phyloP scores from a whole-genome alignment of 2,888 invertebrate species.

The Zele albiditarsus region DNA sequence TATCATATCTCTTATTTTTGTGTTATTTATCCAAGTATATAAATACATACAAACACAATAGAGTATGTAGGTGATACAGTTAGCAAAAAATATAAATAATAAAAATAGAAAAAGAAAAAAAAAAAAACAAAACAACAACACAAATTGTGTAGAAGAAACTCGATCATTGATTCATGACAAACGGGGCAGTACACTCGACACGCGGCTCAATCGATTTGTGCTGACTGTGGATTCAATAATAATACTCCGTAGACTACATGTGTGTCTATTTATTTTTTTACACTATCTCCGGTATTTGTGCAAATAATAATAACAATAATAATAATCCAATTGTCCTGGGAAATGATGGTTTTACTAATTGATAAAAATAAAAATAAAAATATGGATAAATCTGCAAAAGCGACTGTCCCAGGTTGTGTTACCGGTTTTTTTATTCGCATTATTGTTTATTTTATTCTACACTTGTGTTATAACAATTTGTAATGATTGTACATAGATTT shows the following conservation, averaged over 20 bases:
- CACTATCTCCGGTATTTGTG: too few relatives aligned
- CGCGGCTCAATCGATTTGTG: slow-evolving; percentile 18
- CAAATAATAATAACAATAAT: too few relatives aligned
- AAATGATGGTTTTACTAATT: too few relatives aligned
- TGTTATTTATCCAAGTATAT: background rate
- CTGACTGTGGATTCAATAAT: slow-evolving; percentile 10
- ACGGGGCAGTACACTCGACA: slow-evolving; percentile 32
- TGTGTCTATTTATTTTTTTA: background rate
- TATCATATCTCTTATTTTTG: background rate
- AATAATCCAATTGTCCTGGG: too few relatives aligned
- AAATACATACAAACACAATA: background rate
- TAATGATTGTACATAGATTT: too few relatives aligned
- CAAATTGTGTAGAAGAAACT: background rate
- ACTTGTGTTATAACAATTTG: too few relatives aligned
- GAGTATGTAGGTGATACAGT: background rate
- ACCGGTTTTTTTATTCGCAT: too few relatives aligned
- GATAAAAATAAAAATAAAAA: too few relatives aligned
- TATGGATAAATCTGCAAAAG: too few relatives aligned
- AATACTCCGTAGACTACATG: background rate
- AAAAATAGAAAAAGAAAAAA: too few relatives aligned
- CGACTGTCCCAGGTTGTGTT: too few relatives aligned
- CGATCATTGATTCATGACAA: slow-evolving; percentile 22
- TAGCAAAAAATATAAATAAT: background rate
- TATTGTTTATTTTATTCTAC: too few relatives aligned
- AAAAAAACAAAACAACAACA: background rate